Base-by-base conservation (phyloP, 2,113 vertebrate genomes). In the Entomyzon cyanotis region DNA sequence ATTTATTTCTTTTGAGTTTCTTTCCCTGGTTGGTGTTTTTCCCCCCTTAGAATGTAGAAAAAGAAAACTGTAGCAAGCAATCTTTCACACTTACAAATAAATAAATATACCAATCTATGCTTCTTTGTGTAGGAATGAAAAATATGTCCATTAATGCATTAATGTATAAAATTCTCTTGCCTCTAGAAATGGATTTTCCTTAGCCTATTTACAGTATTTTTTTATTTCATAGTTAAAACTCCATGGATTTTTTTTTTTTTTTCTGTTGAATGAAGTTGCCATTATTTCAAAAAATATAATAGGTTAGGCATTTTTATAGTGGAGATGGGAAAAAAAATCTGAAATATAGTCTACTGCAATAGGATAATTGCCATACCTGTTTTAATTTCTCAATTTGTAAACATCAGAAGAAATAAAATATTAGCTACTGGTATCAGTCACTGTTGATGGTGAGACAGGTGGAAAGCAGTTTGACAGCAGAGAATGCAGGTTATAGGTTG, bases 151-250 rank as follows among this genome's bases (percentile, higher is more conserved):
- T 64, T 22, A 74, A 81, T 92, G 83, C 44, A 30, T 64, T 22
- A 74, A 81, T 92, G 83, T 96, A 86, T 94, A 93, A 97, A 98
- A 98, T 96, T 96, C 39, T 94, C 69, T 97, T 96, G 74, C 68
- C 76, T 74, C 55, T 80, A 62, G 75, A 97, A 95, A 95, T 82
- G 79, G 42, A 59, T 87, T 73, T 64, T 94, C 95, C 65, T 89
- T 92, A 58, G 35, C 2, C 56, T 84, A 83, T 92, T 68, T 22
- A 18, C 21, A 8, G 2, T 58, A 11, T 2, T 60, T 63, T 94
- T 86, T 62, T 39, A 65, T 74, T 86, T 83, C 14, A 49, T 25
- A 37, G 56, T n/a, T 37, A 87, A 97, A 97, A 78, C 2, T 33
- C 31, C 20, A 74, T 81, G 1, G 0, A 79, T 65, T 81, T 86